Conservation (phyloP, 2,797 vertebrate species). For the Sebastes miniatus region DNA sequence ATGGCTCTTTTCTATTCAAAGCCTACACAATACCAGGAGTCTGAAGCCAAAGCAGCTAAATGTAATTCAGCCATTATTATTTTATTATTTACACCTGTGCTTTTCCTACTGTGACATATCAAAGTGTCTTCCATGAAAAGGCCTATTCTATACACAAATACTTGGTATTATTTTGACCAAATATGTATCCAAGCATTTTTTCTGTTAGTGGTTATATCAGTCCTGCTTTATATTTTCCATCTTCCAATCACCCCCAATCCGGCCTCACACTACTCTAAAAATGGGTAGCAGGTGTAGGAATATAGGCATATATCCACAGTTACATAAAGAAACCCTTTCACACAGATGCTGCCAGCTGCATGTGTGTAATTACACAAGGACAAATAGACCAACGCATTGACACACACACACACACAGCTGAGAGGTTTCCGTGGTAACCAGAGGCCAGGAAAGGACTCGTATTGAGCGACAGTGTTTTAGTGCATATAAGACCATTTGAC, state of each 20-base stretch:
- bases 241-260: not conserved
- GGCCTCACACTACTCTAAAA: not conserved
- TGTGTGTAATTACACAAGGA: constrained; percentile 1
- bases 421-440: constrained; percentile 69
- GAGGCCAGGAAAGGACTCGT: constrained; percentile 15
- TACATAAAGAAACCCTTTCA: constrained; percentile 4
- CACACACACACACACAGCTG: constrained; percentile 1
- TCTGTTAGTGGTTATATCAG: not conserved
- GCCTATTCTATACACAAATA: not conserved
- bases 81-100: not conserved
- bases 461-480: constrained; percentile 30
- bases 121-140: not conserved
- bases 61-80: not conserved
- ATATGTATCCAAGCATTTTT: not conserved
- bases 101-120: not conserved
- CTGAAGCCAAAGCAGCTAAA: not conserved
- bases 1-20: not conserved
- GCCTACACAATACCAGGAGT: not conserved
- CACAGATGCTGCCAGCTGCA: constrained; percentile 33
- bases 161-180: not conserved
- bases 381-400: constrained; percentile 5
- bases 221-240: not conserved
- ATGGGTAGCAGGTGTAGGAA: constrained; percentile 28
- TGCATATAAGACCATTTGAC: constrained; percentile 9
- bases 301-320: not conserved